Evolutionary conservation across 2,113 vertebrate genomes (phyloP), one percentile per base, ranked within the genome.

Genomic region (Centrocercus urophasianus): DNA sequence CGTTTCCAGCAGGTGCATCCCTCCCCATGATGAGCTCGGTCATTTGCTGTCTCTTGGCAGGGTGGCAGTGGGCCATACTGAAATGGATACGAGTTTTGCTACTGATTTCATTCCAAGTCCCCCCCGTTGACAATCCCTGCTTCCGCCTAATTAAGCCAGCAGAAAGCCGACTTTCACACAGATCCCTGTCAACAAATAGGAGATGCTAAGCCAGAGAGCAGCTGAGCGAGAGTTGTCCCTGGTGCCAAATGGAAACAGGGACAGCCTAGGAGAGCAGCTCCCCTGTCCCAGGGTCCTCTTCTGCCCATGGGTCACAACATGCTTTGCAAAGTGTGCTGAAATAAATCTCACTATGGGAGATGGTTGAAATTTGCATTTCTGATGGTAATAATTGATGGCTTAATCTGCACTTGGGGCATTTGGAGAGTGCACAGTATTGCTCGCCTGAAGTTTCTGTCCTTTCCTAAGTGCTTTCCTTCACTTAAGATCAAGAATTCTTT

Each of bases 1-100:
- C 21, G 12, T 88, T 96, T 85, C 63, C 64, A 86, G 56, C 76
- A 60, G 78, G 81, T 92, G 60, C 87, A 64, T 88, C 87, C 45
- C 50, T 47, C 59, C 61, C 72, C 90, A 78, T 32, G 4, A 30
- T 56, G 6, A 52, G 64, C 76, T 81, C 57, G 45, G 0, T 43
- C 52, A 11, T 66, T 72, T 13, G 2, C 32, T 4, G 1, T 21
- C 48, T 79, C 70, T 64, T 72, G 56, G 52, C 13, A 25, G 42
- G 17, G n/a, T 76, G 78, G 70, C 83, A 81, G 50, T 67, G 76
- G 45, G 82, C 79, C 70, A 40, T 24, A 2, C 11, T 65, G 83
- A 77, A 72, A 65, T 22, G 40, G 60, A 81, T 47, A 60, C 0
- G 3, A 42, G 52, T 87, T 86, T 73, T 73, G 76, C 19, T n/a